phyloP scores from a whole-genome alignment of 30 jellyfish, hydroid and myxozoan genomes.

The Aurelia aurita region DNA sequence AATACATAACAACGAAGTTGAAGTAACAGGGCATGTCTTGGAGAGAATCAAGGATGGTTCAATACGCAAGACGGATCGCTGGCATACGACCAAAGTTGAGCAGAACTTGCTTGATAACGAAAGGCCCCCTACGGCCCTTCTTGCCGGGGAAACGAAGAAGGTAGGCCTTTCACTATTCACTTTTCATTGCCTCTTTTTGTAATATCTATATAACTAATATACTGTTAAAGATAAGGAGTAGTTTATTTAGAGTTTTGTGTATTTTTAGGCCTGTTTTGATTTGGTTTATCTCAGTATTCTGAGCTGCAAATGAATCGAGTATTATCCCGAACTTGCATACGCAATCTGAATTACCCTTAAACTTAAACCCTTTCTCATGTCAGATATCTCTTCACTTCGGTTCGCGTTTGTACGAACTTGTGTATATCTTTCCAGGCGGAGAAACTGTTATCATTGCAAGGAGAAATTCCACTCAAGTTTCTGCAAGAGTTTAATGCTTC shows the following conservation, averaged over 20 bases:
- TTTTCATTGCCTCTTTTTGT: no score
- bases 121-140: constrained; percentile 80
- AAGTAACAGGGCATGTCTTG: constrained; percentile 65
- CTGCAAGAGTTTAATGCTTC: constrained; percentile 40
- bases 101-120: constrained; percentile 8
- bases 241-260: no score
- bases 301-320: no score
- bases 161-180: background rate
- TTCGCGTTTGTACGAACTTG: no score
- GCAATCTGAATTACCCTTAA: no score
- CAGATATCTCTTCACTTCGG: no score
- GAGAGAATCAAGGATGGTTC: constrained; percentile 56
- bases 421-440: constrained; percentile 23
- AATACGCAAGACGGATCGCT: constrained; percentile 52
- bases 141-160: constrained; percentile 67
- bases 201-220: no score
- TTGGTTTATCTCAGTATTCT: no score
- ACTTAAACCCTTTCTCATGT: no score
- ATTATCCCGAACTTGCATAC: no score
- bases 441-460: constrained; percentile 55
- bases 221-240: no score
- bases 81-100: constrained; percentile 60
- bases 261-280: no score
- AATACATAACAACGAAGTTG: background rate
- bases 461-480: constrained; percentile 58